Percentiles rank a stretch among this genome's conserved stretches.
Conservation (phyloP, 2,797 vertebrate genomes). For the Pseudochirops cupreus region DNA sequence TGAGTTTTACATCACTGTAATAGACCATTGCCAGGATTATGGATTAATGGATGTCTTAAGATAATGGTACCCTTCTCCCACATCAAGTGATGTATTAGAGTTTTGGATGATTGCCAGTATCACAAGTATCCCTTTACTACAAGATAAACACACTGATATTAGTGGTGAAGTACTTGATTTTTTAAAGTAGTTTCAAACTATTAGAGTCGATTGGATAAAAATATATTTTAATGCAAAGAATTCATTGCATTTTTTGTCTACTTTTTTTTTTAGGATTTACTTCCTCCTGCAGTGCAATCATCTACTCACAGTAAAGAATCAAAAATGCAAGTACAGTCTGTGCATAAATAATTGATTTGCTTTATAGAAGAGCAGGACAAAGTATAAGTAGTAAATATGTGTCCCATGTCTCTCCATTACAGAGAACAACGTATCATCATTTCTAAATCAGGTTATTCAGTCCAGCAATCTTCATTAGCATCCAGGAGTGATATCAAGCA, state of each 20-base stretch:
- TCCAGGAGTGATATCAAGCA: slow-evolving; percentile 61
- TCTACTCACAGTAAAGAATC: slow-evolving; percentile 65
- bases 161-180: background rate
- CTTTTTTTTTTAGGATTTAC: slow-evolving; percentile 73
- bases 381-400: background rate
- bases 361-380: slow-evolving; percentile 16
- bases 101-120: background rate
- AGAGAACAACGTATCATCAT: slow-evolving; percentile 82
- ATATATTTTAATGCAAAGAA: slow-evolving; percentile 16
- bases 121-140: background rate
- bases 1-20: background rate
- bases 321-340: slow-evolving; percentile 81
- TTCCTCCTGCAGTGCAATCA: slow-evolving; percentile 59
- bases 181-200: slow-evolving; percentile 26
- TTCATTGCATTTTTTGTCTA: background rate
- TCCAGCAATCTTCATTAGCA: slow-evolving; percentile 42
- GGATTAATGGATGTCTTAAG: background rate
- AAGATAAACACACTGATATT: background rate
- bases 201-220: slow-evolving; percentile 33
- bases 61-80: background rate
- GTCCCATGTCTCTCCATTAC: background rate
- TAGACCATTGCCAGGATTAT: background rate
- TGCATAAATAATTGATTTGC: slow-evolving; percentile 31
- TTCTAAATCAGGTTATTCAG: slow-evolving; percentile 84
- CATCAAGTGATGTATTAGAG: background rate